Evolutionary conservation across 1,140 invertebrate genomes (phyloP), one percentile per base, ranked within the genome.

Genomic region (Limonius californicus): DNA sequence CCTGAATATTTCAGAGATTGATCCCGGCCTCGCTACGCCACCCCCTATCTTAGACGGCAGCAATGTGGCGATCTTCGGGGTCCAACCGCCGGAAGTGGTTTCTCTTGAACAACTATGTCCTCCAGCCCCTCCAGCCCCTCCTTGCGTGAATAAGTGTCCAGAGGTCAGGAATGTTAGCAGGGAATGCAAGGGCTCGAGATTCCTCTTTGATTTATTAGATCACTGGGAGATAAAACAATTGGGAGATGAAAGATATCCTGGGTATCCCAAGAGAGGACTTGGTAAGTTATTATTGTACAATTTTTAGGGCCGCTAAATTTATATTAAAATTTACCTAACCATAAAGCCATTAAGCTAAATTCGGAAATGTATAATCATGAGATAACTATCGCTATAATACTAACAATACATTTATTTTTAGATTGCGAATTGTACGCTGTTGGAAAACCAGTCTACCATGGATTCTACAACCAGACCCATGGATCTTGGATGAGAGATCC

Each of bases 401-500:
- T n/a, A n/a, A n/a, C n/a, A 32, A 32, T 32, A 54, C 53, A 27
- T 62, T 65, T 59, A 69, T 60, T 81, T 79, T 21, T 77, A 95
- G 93, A 90, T 75, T 95, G 94, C 74, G 83, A 90, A 63, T 80
- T 96, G 6, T 92, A 92, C 69, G 91, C 91, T 0, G 89, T 97
- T 45, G 95, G 94, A 0, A 96, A 96, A 72, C 92, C 95, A 0
- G 91, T 97, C 0, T 94, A 90, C 73, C 88, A 93, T 74, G 85
- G 89, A 8, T 86, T 83, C 19, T 88, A 89, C 64, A 87, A 89
- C 55, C 83, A 87, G 65, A 79, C 82, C 2, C 89, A 86, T 61
- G 94, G 93, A 12, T 85, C 87, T 19, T 97, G 94, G 94, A 86
- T 96, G 81, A 81, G 87, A 68, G 95, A 98, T 72, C 79, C 91